Conservation (phyloP, 1,140 invertebrate species). For the Heliconius hewitsoni region DNA sequence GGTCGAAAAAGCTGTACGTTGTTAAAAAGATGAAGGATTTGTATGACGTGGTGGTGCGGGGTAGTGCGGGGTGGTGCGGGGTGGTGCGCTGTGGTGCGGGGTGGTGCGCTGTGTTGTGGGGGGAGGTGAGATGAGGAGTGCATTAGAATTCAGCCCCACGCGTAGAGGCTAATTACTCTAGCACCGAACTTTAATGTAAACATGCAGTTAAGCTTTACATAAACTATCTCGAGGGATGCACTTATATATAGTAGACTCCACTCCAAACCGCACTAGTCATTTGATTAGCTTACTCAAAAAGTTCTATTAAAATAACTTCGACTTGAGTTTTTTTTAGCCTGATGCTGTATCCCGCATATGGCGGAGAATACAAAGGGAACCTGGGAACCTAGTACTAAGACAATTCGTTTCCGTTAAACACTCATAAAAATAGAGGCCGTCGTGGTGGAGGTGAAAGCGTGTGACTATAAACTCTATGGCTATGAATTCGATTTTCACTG, state of each 20-base stretch:
- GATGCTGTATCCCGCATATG: no score
- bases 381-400: no score
- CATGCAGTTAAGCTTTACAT: constrained; percentile 18
- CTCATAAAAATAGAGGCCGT: no score
- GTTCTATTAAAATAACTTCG: background rate
- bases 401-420: no score
- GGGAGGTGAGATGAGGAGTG: background rate
- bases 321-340: no score
- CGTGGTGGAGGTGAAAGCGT: no score
- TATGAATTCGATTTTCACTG: no score
- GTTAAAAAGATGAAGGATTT: constrained; percentile 5
- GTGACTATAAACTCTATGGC: no score
- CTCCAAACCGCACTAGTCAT: background rate
- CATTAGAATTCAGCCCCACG: constrained; percentile 17
- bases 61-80: no score
- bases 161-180: constrained; percentile 26
- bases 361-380: no score
- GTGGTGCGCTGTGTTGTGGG: no score
- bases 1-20: background rate
- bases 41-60: background rate
- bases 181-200: constrained; percentile 20
- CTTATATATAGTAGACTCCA: background rate
- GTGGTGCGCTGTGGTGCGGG: no score
- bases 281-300: background rate
- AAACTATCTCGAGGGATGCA: constrained; percentile 19